Base-by-base conservation (phyloP, 2,113 vertebrate species). In the Gambusia holbrooki region DNA sequence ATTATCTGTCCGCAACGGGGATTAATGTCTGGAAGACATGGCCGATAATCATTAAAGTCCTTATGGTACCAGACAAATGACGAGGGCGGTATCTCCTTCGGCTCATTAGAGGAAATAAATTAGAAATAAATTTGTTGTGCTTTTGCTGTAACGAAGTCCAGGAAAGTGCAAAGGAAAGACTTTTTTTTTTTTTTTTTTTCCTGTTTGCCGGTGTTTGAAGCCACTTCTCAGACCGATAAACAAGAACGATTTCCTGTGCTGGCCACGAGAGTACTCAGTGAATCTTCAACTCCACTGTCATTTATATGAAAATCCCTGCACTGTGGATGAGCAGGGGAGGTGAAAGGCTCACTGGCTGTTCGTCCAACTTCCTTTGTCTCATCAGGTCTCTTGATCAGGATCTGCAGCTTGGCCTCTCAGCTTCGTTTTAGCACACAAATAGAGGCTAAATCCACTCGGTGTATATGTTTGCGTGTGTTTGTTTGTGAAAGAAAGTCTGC, bases 391-490 rank as follows among this genome's bases (percentile, higher is more conserved):
- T 89, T 74, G 85, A 87, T 90, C 92, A 89, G 79, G 66, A 76
- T 68, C 80, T 58, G 67, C 79, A 69, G 76, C 76, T 62, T 62
- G 27, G 67, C 79, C 72, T 77, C 83, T 93, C 88, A 86, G 48
- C 84, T 84, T 89, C 77, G 77, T 87, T 91, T 90, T 93, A 80
- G 79, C 83, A 87, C 84, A 82, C 80, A 89, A 87, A 88, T 87
- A 62, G 70, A 37, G 0, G 66, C 64, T 86, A 67, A 82, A 69
- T 82, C 80, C 64, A 63, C 69, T 74, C 14, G 7, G 10, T 42
- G 48, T 62, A 42, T 65, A 5, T 62, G 19, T 73, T n/a, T 58
- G 3, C 48, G 19, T 73, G 19, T 2, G 5, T 1, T 22, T 58
- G 51, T n/a, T 58, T 6, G n/a, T 8, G 67, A 35, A 77, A 32